A percentile compares a stretch with the other conserved stretches of the same genome.
Evolutionary conservation across 2,113 vertebrate species (phyloP).

Genomic region (Cyprinodon variegatus): DNA sequence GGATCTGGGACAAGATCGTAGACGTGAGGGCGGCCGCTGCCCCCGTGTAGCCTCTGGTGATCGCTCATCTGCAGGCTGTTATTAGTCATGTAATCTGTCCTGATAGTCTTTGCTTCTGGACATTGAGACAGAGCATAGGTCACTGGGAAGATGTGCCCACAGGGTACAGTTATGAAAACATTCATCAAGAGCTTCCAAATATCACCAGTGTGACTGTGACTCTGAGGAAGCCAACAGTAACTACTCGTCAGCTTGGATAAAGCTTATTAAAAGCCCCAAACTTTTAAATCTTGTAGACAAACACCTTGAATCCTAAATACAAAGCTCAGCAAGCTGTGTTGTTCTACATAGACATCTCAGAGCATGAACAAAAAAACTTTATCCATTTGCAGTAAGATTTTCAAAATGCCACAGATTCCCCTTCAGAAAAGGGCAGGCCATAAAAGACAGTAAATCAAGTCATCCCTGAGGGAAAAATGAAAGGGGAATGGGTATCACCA

Average conservation of each 20-base stretch:
- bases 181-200: slow-evolving; percentile 61
- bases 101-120: slow-evolving; percentile 70
- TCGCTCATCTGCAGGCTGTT: slow-evolving; percentile 65
- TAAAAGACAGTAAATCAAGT: slow-evolving; percentile 70
- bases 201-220: slow-evolving; percentile 52
- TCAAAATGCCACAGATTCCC: slow-evolving; percentile 61
- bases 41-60: slow-evolving; percentile 58
- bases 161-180: slow-evolving; percentile 64
- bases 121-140: slow-evolving; percentile 66
- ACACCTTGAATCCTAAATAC: background rate
- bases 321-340: background rate
- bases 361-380: slow-evolving; percentile 6
- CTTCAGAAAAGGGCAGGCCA: slow-evolving; percentile 64
- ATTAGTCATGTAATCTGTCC: slow-evolving; percentile 76
- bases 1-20: slow-evolving; percentile 67
- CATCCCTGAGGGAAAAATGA: slow-evolving; percentile 64
- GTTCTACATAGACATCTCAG: slow-evolving; percentile 5
- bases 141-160: slow-evolving; percentile 56
- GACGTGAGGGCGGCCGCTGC: slow-evolving; percentile 48
- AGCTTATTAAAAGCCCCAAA: slow-evolving; percentile 24
- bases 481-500: slow-evolving; percentile 63
- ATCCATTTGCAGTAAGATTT: slow-evolving; percentile 43
- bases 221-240: slow-evolving; percentile 23
- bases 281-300: slow-evolving; percentile 20
- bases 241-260: slow-evolving; percentile 39